phyloP scores from a whole-genome alignment of 2,113 vertebrate genomes.

The Percopsis transmontana region DNA sequence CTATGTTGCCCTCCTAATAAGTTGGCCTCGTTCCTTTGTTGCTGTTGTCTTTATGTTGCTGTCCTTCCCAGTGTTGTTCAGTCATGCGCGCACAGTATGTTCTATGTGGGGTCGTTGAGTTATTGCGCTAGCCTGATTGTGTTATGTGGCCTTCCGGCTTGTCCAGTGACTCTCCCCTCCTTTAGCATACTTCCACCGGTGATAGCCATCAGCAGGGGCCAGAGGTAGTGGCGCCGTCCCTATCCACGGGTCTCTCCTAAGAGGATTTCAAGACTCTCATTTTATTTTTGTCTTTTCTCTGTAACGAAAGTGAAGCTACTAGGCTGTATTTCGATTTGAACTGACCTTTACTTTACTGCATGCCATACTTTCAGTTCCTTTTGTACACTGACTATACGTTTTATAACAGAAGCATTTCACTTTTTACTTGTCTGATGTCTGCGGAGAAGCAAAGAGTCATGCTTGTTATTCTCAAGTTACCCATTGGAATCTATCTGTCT shows the following conservation, averaged over 20 bases:
- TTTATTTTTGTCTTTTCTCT: too few relatives aligned
- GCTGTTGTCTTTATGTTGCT: slow-evolving; percentile 11
- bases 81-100: slow-evolving; percentile 44
- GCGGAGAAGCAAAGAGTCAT: neutral
- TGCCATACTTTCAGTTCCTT: slow-evolving; percentile 14
- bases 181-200: slow-evolving; percentile 51
- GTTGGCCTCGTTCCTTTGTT: slow-evolving; percentile 37
- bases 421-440: too few relatives aligned
- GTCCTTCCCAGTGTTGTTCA: slow-evolving; percentile 14
- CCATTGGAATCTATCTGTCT: too few relatives aligned
- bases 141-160: slow-evolving; percentile 41
- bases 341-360: too few relatives aligned
- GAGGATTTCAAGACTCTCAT: slow-evolving; percentile 62
- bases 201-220: slow-evolving; percentile 39
- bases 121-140: slow-evolving; percentile 60
- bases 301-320: slow-evolving; percentile 40
- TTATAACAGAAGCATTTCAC: too few relatives aligned
- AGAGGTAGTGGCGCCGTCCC: slow-evolving; percentile 36
- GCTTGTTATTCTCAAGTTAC: neutral
- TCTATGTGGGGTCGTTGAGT: slow-evolving; percentile 27
- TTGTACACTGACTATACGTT: neutral
- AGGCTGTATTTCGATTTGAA: too few relatives aligned
- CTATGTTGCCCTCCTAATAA: too few relatives aligned
- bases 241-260: slow-evolving; percentile 55
- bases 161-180: slow-evolving; percentile 30